Evolutionary conservation across 2,888 invertebrate species (phyloP), one percentile per base, ranked within the genome.

Genomic region (Sinohyriopsis cumingii): DNA sequence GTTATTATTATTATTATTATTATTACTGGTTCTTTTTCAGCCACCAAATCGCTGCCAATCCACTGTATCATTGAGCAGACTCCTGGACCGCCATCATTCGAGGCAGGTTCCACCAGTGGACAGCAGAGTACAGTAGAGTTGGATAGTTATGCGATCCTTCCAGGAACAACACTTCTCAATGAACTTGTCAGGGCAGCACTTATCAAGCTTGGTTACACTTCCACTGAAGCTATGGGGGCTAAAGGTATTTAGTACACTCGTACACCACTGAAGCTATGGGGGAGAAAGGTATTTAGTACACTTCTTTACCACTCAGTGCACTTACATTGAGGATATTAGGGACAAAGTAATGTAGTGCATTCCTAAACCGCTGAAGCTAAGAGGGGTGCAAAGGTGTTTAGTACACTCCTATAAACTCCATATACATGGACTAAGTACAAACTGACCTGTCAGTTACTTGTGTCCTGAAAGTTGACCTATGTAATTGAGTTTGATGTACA

Each of bases 101-200:
- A 84, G 60, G 74, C 65, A 25, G 64, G 63, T 15, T 45, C 45
- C 15, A 54, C 64, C 25, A 71, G 67, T 59, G 45, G 45, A 45
- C 45, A 45, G 67, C 82, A 83, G 55, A 82, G 94, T 0, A 93
- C 94, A 71, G 94, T 97, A 65, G 97, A 97, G 91, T 94, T 95
- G 2, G 98, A 99, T 91, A 96, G 96, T 85, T 98, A 96, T 91
- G 98, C 98, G 88, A 97, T 98, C 90, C 95, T 99, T 76, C 97
- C 97, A 1, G 94, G 95, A 18, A 94, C 94, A 68, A 98, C 97
- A 66, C 94, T 95, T 59, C 96, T 98, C 91, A 87, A 95, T 86
- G 96, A 97, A 89, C 92, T 99, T 76, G 96, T 99, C 5, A 94
- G 95, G 68, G 95, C 96, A 4, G 98, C 97, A 54, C 93, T 99